These are phyloP conservation scores for Acanthosoma haemorrhoidale DNA, from an alignment of 2,888 invertebrate species.

Conservation along the genomic window DNA sequence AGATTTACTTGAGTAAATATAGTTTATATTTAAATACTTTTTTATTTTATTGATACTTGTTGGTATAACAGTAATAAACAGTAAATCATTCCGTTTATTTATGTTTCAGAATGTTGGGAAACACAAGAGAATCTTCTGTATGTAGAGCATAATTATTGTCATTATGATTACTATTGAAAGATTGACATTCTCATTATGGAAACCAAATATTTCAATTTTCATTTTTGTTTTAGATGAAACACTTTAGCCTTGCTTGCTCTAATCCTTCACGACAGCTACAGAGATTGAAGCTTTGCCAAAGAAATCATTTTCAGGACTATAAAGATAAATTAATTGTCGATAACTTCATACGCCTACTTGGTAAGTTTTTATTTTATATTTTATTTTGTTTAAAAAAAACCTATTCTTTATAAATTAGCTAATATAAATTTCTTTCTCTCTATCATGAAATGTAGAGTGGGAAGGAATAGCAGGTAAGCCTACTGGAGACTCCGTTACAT, in stretches of 20 bases:
- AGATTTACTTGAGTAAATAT: conserved; percentile 65
- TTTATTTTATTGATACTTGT: conserved; percentile 21
- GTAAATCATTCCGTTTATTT: background rate
- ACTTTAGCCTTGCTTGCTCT: conserved; percentile 47
- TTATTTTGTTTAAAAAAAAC: background rate
- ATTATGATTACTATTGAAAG: background rate
- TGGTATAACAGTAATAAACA: background rate
- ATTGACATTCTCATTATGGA: background rate
- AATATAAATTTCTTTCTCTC: background rate
- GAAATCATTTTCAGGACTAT: conserved; percentile 53
- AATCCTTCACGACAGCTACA: conserved; percentile 48
- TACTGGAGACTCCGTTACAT: conserved; percentile 19
- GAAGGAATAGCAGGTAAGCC: conserved; percentile 28
- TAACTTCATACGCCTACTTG: conserved; percentile 52
- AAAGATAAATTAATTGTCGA: conserved; percentile 46
- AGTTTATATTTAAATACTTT: conserved; percentile 13
- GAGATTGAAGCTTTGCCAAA: conserved; percentile 49
- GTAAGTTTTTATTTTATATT: conserved; percentile 43
- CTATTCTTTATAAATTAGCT: background rate
- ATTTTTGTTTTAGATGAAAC: conserved; percentile 45
- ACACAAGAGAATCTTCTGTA: conserved; percentile 62
- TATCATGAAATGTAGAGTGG: conserved; percentile 24
- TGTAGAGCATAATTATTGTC: conserved; percentile 45
- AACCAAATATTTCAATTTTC: background rate
- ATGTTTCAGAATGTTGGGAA: conserved; percentile 59